phyloP scores from a whole-genome alignment of 64 coral and sea anemone species.

The Stichodactyla mertensii region DNA sequence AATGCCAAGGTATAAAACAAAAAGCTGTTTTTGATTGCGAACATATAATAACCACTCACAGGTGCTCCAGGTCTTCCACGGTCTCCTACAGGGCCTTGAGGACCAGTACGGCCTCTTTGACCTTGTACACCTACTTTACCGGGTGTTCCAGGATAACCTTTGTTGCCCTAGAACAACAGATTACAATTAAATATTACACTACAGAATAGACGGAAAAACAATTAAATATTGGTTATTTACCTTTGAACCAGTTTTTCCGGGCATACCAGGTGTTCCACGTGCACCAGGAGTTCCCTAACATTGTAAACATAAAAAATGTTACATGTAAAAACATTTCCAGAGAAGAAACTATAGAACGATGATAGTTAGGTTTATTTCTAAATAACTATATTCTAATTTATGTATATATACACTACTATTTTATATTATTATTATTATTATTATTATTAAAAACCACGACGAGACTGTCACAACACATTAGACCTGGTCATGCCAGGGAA shows the following conservation, averaged over 20 bases:
- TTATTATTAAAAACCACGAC: too few species aligned
- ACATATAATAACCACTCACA: neutral
- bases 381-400: too few species aligned
- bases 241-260: constrained; percentile 25
- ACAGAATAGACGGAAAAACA: too few species aligned
- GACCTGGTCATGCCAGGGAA: too few species aligned
- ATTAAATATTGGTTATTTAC: constrained; percentile 15
- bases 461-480: too few species aligned
- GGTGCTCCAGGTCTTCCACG: constrained; percentile 40
- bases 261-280: constrained; percentile 29
- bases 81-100: constrained; percentile 38
- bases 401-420: too few species aligned
- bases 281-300: constrained; percentile 30
- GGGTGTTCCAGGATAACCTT: constrained; percentile 25
- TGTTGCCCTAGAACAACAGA: constrained; percentile 11
- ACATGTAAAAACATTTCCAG: too few species aligned
- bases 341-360: too few species aligned
- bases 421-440: too few species aligned
- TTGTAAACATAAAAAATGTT: neutral
- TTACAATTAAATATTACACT: neutral
- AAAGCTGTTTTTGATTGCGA: too few species aligned
- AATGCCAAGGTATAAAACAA: too few species aligned
- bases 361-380: too few species aligned
- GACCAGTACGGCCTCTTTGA: constrained; percentile 40
- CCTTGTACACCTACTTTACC: constrained; percentile 23